phyloP scores from a whole-genome alignment of 2,888 invertebrate genomes.

The Scaptomyza caliginosa region DNA sequence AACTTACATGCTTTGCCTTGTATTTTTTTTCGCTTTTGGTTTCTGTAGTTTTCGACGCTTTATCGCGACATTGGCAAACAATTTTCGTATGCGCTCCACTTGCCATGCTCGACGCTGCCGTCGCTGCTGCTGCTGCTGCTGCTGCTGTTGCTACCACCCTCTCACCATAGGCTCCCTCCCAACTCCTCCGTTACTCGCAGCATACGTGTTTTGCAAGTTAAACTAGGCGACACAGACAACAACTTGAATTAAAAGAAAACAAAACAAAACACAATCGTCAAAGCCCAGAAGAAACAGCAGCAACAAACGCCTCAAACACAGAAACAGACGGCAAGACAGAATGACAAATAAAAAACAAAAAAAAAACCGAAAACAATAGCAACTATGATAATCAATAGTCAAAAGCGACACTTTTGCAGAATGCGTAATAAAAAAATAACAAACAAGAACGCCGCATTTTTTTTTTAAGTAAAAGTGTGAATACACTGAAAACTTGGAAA shows the following conservation, averaged over 20 bases:
- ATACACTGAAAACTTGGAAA: too few species aligned
- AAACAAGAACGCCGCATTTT: too few species aligned
- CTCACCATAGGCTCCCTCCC: too few species aligned
- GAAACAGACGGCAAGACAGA: neutral
- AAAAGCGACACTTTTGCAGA: constrained; percentile 23
- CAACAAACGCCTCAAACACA: constrained; percentile 2
- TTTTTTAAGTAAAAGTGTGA: too few species aligned
- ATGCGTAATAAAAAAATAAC: constrained; percentile 35
- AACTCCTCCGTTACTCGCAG: neutral
- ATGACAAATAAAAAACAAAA: neutral
- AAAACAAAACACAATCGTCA: constrained; percentile 54
- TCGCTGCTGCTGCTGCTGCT: neutral
- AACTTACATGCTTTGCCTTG: neutral
- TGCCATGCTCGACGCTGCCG: constrained; percentile 56
- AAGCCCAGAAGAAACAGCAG: constrained; percentile 30
- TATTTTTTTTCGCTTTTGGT: neutral
- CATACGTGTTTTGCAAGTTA: constrained; percentile 75
- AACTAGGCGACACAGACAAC: constrained; percentile 43
- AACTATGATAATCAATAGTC: constrained; percentile 18
- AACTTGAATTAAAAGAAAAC: constrained; percentile 60
- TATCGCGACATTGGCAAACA: constrained; percentile 78
- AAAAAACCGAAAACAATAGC: neutral
- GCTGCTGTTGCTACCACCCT: neutral
- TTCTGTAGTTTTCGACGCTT: constrained; percentile 46
- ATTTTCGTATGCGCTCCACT: constrained; percentile 75